Percentiles rank a stretch among this genome's conserved stretches.
Conservation (phyloP, 2,888 invertebrate genomes). For the Eupithecia inturbata region DNA sequence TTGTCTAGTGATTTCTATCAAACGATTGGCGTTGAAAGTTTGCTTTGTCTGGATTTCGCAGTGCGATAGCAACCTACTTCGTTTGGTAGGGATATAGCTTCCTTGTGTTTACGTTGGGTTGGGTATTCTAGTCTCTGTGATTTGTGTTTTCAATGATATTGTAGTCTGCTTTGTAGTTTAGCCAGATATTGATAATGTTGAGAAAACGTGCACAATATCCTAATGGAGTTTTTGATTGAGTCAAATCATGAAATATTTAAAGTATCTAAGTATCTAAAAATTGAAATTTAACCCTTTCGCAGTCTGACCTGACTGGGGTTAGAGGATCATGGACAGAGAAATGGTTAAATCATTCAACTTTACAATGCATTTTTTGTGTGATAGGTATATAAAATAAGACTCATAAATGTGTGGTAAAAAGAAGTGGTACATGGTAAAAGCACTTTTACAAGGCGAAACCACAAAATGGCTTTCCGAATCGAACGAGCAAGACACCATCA, state of each 20-base stretch:
- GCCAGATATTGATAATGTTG: not conserved
- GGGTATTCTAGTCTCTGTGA: slow-evolving; percentile 23
- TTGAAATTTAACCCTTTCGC: not conserved
- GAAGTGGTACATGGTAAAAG: slow-evolving; percentile 8
- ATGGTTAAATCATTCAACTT: not conserved
- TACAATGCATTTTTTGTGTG: not conserved
- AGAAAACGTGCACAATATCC: not conserved
- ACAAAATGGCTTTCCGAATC: slow-evolving; percentile 29
- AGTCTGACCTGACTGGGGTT: not conserved
- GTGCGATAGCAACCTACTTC: slow-evolving; percentile 26
- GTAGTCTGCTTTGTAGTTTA: not conserved
- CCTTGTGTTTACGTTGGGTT: slow-evolving; percentile 24
- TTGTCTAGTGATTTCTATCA: slow-evolving; percentile 70
- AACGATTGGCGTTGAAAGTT: slow-evolving; percentile 71
- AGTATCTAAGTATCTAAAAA: too few relatives aligned
- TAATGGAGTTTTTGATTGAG: not conserved
- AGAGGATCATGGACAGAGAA: not conserved
- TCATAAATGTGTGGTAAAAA: not conserved
- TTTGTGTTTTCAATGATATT: not conserved
- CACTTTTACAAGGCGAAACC: slow-evolving; percentile 15
- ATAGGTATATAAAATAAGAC: not conserved
- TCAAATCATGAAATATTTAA: not conserved
- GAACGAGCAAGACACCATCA: slow-evolving; percentile 33
- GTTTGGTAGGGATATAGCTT: slow-evolving; percentile 23
- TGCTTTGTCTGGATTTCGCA: slow-evolving; percentile 55